Evolutionary conservation across 2,113 vertebrate species (phyloP).

Genomic region (Peromyscus polionotus): DNA sequence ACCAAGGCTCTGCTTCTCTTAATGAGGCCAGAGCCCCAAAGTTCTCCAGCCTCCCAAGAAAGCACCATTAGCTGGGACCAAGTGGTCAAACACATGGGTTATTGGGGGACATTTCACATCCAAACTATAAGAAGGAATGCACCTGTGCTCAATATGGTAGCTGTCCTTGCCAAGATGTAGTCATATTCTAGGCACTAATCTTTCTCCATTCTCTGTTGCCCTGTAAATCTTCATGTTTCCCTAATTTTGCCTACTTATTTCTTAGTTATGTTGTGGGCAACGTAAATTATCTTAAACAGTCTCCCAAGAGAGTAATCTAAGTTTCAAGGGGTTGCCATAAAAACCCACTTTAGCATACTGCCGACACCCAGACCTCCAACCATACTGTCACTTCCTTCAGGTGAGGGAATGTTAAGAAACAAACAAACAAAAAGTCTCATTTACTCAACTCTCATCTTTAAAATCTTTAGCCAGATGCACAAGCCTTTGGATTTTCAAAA

Average conservation of each 20-base stretch:
- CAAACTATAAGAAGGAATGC: background rate
- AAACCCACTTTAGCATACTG: background rate
- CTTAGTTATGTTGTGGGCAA: background rate
- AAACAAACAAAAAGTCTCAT: background rate
- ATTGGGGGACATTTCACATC: background rate
- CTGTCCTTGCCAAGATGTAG: background rate
- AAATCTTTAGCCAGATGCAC: constrained; percentile 4
- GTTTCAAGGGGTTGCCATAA: background rate
- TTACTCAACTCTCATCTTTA: background rate
- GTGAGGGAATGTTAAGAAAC: background rate
- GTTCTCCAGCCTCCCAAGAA: background rate
- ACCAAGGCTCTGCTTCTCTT: background rate
- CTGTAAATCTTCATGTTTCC: background rate
- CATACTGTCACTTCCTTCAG: background rate
- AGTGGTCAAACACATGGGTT: background rate
- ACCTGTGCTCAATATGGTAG: background rate
- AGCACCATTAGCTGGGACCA: background rate
- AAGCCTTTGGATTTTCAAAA: background rate
- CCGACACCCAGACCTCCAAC: background rate
- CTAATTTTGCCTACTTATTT: background rate
- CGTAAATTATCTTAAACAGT: background rate
- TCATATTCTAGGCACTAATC: background rate
- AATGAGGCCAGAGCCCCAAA: background rate
- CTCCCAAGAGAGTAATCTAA: constrained; percentile 1
- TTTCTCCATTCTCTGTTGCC: background rate